Base-by-base conservation (phyloP, 1,140 invertebrate genomes). In the Bathynomus jamesi region DNA sequence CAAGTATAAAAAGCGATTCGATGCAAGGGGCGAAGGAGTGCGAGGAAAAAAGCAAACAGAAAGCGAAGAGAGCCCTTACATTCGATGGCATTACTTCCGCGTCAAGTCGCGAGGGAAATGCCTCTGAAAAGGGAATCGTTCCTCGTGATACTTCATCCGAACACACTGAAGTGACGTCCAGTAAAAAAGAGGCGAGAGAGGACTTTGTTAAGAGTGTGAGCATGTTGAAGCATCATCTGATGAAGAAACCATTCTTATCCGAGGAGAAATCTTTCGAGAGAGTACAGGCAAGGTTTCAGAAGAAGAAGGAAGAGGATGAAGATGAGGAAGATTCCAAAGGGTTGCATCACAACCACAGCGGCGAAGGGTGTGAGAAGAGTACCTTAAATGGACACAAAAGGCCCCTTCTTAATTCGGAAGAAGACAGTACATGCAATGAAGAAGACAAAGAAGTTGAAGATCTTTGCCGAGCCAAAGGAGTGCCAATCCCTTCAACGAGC, bases 201-300 rank as follows among this genome's bases (percentile, higher is more conserved):
- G 72, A 65, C 7, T 74, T 74, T 29, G 25, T 61, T 24, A 70
- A 74, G 68, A 74, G 67, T 67, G 53, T 60, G 10, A 74, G 68
- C 67, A 67, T 74, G 60, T 69, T 74, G 64, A 74, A 74, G 29
- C 72, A 74, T 65, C 72, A 74, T 65, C 60, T 74, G 29, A 74
- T 74, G 72, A 74, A 68, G 25, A 66, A 70, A 65, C n/a, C n/a
- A n/a, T 17, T 17, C 21, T 53, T 53, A 53, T 53, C 40, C 2
- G 40, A 53, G 40, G 40, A 53, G 21, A 53, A 53, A 17, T 11
- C 11, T 53, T 53, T 17, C 21, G 40, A 53, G 21, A 53, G 21
- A 21, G 13, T 21, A 53, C 5, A 3, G 2, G 2, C 40, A 63
- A 28, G 24, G 61, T 62, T 31, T 8, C n/a, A 11, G 31, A 60